These are phyloP conservation scores for Sinonovacula constricta DNA, from an alignment of 1,140 invertebrate species.

Conservation along the genomic window DNA sequence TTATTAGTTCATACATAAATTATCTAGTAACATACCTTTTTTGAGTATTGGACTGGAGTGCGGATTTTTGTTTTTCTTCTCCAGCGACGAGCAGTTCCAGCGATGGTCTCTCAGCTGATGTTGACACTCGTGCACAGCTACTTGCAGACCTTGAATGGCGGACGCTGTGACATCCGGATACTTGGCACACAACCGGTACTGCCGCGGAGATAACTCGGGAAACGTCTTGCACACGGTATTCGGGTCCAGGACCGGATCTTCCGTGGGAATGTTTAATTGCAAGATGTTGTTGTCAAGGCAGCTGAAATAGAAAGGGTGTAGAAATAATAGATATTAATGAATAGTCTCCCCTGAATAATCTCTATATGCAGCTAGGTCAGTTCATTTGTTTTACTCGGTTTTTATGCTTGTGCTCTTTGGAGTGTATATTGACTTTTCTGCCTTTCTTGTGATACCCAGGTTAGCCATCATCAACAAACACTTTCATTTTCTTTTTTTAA, in stretches of 20 bases:
- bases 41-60: constrained; percentile 89
- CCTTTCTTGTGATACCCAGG: too few relatives aligned
- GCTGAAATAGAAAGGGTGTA: constrained; percentile 58
- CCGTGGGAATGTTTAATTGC: constrained; percentile 68
- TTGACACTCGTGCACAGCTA: constrained; percentile 86
- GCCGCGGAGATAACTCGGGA: constrained; percentile 88
- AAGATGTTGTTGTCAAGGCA: constrained; percentile 72
- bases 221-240: constrained; percentile 75
- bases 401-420: too few relatives aligned
- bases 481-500: too few relatives aligned
- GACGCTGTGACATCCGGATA: constrained; percentile 93
- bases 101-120: constrained; percentile 72
- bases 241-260: constrained; percentile 72
- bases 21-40: constrained; percentile 64
- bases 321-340: too few relatives aligned
- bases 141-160: constrained; percentile 89
- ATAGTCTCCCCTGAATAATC: too few relatives aligned
- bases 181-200: constrained; percentile 89
- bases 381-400: too few relatives aligned
- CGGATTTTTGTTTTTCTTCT: constrained; percentile 86
- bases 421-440: too few relatives aligned
- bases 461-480: too few relatives aligned
- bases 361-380: too few relatives aligned
- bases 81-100: constrained; percentile 77
- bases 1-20: too few relatives aligned